phyloP scores from a whole-genome alignment of 2,113 vertebrate genomes.

The Lutjanus erythropterus region DNA sequence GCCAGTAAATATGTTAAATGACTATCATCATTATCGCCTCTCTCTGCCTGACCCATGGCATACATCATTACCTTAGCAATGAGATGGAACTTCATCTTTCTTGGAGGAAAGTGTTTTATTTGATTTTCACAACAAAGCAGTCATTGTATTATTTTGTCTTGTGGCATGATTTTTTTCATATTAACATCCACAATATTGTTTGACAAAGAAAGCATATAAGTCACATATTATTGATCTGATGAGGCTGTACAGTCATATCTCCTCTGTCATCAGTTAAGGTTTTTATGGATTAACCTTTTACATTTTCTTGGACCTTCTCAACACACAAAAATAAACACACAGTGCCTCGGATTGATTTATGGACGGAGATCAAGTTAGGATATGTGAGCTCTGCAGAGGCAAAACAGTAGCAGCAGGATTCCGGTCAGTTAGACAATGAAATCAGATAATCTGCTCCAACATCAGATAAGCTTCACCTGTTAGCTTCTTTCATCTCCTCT shows the following conservation, averaged over 20 bases:
- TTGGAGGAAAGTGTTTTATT: slow-evolving; percentile 68
- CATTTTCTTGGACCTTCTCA: slow-evolving; percentile 44
- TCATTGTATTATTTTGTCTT: slow-evolving; percentile 28
- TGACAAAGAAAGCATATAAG: not conserved
- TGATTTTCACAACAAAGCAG: slow-evolving; percentile 69
- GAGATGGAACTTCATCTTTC: slow-evolving; percentile 79
- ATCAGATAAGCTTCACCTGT: slow-evolving; percentile 72
- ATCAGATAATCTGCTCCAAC: slow-evolving; percentile 71
- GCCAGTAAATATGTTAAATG: slow-evolving; percentile 83
- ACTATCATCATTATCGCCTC: slow-evolving; percentile 77
- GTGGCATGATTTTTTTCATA: not conserved
- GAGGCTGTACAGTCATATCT: not conserved
- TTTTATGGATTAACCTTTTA: slow-evolving; percentile 43
- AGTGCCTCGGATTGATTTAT: slow-evolving; percentile 65
- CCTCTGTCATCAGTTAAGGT: slow-evolving; percentile 8
- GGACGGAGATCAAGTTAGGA: slow-evolving; percentile 65
- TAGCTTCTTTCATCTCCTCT: slow-evolving; percentile 60
- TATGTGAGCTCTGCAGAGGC: slow-evolving; percentile 66
- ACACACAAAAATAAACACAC: slow-evolving; percentile 61
- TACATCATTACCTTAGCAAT: slow-evolving; percentile 85
- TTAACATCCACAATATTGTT: not conserved
- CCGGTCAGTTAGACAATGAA: slow-evolving; percentile 74
- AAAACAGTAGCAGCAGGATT: slow-evolving; percentile 65
- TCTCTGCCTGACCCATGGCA: slow-evolving; percentile 75
- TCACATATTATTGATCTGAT: not conserved